Percentiles rank a stretch among this genome's conserved stretches.
phyloP scores from a whole-genome alignment of 2,888 invertebrate genomes.

The Hirudinaria manillensis region DNA sequence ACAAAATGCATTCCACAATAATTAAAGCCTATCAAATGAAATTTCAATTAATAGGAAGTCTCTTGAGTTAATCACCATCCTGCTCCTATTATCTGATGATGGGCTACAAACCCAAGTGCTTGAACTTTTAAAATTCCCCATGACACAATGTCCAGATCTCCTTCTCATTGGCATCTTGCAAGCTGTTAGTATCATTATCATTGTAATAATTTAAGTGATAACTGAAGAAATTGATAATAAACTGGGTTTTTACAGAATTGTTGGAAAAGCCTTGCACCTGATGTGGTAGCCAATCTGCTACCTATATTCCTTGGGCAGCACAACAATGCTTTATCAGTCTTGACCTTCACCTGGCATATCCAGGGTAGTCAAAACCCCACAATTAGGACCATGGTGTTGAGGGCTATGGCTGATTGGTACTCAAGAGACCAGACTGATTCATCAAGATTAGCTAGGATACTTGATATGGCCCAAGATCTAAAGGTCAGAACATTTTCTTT shows the following conservation, averaged over 20 bases:
- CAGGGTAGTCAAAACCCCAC: constrained; percentile 26
- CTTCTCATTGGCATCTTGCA: constrained; percentile 81
- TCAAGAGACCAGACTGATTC: constrained; percentile 77
- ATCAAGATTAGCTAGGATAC: constrained; percentile 75
- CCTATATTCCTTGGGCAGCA: constrained; percentile 90
- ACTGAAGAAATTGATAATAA: neutral
- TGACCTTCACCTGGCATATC: constrained; percentile 25
- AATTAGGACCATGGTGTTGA: constrained; percentile 29
- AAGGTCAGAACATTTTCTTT: constrained; percentile 51
- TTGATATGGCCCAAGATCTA: constrained; percentile 90
- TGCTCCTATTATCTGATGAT: constrained; percentile 78
- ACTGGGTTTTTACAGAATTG: constrained; percentile 43
- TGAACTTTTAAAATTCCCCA: constrained; percentile 83
- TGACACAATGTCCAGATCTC: constrained; percentile 89
- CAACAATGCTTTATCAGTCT: constrained; percentile 78
- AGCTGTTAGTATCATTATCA: constrained; percentile 54
- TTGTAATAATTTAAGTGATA: neutral
- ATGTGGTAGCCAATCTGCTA: constrained; percentile 77
- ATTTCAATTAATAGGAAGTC: constrained; percentile 62
- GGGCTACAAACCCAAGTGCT: constrained; percentile 71
- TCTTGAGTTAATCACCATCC: constrained; percentile 78
- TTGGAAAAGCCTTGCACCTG: constrained; percentile 63
- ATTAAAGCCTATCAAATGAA: too few species aligned
- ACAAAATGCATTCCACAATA: too few species aligned
- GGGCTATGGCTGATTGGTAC: constrained; percentile 89